Percentiles rank a stretch among this genome's conserved stretches.
These are phyloP conservation scores for Syrrhaptes paradoxus DNA, from an alignment of 2,113 vertebrate species.

Conservation along the genomic window DNA sequence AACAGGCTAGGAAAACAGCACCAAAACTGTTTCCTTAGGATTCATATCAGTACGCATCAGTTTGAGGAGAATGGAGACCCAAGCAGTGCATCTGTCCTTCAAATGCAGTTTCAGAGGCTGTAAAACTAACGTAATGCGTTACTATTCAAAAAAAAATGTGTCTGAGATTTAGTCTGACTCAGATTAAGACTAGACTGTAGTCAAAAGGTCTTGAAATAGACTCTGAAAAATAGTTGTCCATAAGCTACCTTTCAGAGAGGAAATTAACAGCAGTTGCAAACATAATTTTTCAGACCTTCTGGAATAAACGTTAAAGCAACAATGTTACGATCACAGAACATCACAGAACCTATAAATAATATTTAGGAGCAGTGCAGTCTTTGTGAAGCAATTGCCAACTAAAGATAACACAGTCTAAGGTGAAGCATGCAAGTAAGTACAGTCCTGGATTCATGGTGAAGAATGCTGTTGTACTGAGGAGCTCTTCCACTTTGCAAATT, in stretches of 20 bases:
- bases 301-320: constrained; percentile 7
- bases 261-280: background rate
- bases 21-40: background rate
- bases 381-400: background rate
- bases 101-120: background rate
- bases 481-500: background rate
- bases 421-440: background rate
- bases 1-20: background rate
- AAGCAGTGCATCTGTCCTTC: background rate
- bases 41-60: background rate
- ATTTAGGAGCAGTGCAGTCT: background rate
- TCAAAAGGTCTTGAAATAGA: background rate
- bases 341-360: background rate
- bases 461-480: background rate
- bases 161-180: background rate
- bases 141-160: background rate
- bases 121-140: background rate
- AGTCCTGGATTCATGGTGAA: background rate
- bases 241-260: background rate
- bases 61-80: background rate
- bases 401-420: background rate
- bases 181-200: background rate
- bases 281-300: background rate
- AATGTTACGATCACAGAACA: background rate
- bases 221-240: background rate